Base-by-base conservation (phyloP, 2,888 invertebrate genomes). In the Lasioglossum leucozonium region DNA sequence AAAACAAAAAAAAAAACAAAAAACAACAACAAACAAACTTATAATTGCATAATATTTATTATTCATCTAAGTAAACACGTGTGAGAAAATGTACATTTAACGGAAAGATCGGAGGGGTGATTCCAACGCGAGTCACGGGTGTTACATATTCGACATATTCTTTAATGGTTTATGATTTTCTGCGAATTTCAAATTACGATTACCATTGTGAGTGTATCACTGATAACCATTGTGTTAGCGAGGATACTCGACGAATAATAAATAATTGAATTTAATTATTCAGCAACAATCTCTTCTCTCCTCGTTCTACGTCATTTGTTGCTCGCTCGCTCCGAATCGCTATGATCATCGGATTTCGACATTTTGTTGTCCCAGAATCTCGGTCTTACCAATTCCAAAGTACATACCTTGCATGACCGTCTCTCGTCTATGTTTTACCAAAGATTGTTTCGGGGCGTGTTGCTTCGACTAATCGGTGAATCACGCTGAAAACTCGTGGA, bases 241-340 rank as follows among this genome's bases (percentile, higher is more conserved):
- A 91, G 84, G 87, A 89, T 87, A 86, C 86, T 91, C 87, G 85
- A 84, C 87, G 89, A 88, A 91, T 92, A 94, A 94, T 94, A 94
- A 94, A 93, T 88, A 93, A 93, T 89, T 91, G 86, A 91, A 93
- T 93, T 93, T 92, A 93, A 92, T 92, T 92, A 91, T 93, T 92
- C 91, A 91, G 84, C 51, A 47, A 84, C 62, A 62, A 81, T 83
- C 79, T 85, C 74, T 71, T 69, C 72, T 69, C 72, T 76, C 80
- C 51, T 76, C 22, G 58, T 42, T 47, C 42, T 16, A 55, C 18
- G 67, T 40, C 30, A 11, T 37, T 67, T 18, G 8, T 2, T 18
- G 13, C 13, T 10, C 3, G 55, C 6, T 55, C 6, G 16, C 16
- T 55, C n/a, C n/a, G 6, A n/a, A 3, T 34, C 34, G 1, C 34